Conservation (phyloP, 1,140 invertebrate genomes). For the Penaeus chinensis region DNA sequence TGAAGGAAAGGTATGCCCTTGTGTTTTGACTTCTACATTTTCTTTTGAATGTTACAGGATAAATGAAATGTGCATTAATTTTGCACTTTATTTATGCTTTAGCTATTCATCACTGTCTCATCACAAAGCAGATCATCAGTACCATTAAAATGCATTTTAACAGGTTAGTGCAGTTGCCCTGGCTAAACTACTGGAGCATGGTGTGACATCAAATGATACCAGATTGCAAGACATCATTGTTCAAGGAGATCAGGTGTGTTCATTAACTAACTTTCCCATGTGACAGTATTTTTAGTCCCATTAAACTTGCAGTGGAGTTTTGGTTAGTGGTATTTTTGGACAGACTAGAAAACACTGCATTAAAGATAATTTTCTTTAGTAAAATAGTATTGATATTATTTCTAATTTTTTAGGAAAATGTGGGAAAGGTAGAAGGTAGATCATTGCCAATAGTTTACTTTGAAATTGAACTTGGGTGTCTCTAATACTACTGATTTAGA, state of each 20-base stretch:
- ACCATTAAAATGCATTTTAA: conserved; percentile 56
- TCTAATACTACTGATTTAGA: too few relatives aligned
- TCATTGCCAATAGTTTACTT: too few relatives aligned
- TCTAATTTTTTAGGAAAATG: background rate
- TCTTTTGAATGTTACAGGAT: conserved; percentile 29
- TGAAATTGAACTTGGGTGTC: too few relatives aligned
- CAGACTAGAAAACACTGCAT: background rate
- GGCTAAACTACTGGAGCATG: conserved; percentile 72
- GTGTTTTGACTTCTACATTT: conserved; percentile 64
- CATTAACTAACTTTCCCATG: background rate
- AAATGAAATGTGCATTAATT: background rate
- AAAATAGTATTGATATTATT: background rate
- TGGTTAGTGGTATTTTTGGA: background rate
- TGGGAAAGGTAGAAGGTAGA: background rate
- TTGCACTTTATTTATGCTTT: conserved; percentile 29
- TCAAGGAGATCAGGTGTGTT: conserved; percentile 71
- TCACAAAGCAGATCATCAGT: background rate
- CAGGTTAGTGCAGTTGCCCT: conserved; percentile 69
- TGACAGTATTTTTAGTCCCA: background rate
- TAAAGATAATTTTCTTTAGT: background rate
- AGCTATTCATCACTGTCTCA: background rate
- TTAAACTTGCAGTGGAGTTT: background rate
- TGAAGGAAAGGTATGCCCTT: conserved; percentile 76
- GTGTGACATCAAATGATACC: conserved; percentile 71
- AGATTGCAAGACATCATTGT: conserved; percentile 72